Conservation (phyloP, 2,113 vertebrate genomes). For the Tachysurus fulvidraco region DNA sequence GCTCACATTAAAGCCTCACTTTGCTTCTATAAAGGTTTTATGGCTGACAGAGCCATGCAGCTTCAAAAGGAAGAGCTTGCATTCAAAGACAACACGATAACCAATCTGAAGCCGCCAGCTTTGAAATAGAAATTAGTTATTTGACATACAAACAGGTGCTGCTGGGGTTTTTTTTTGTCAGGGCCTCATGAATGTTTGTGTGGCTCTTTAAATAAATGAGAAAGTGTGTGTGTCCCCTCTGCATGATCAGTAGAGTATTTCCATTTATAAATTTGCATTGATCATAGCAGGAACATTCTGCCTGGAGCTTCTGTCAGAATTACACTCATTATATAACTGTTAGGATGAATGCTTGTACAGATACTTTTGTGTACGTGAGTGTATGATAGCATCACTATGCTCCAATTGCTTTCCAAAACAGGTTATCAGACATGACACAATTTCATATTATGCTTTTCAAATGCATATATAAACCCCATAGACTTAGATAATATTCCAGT, state of each 20-base stretch:
- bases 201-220: conserved; percentile 29
- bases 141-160: conserved; percentile 53
- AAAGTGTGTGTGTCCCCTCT: background rate
- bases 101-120: conserved; percentile 39
- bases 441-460: too few species aligned
- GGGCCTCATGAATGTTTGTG: conserved; percentile 19
- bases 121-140: conserved; percentile 57
- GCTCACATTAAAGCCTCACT: conserved; percentile 52
- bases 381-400: too few species aligned
- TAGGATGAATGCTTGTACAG: background rate
- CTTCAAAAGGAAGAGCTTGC: conserved; percentile 48
- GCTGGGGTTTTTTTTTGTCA: conserved; percentile 36
- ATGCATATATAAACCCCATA: background rate
- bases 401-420: background rate
- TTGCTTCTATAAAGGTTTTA: conserved; percentile 43
- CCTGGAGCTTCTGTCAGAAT: conserved; percentile 16
- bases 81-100: conserved; percentile 50
- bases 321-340: conserved; percentile 19
- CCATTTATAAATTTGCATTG: conserved; percentile 32
- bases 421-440: background rate
- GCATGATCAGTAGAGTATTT: conserved; percentile 19
- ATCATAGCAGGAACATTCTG: conserved; percentile 13
- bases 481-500: background rate
- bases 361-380: background rate
- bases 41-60: conserved; percentile 35